Base-by-base conservation (phyloP, 2,888 invertebrate species). In the Troides helena region DNA sequence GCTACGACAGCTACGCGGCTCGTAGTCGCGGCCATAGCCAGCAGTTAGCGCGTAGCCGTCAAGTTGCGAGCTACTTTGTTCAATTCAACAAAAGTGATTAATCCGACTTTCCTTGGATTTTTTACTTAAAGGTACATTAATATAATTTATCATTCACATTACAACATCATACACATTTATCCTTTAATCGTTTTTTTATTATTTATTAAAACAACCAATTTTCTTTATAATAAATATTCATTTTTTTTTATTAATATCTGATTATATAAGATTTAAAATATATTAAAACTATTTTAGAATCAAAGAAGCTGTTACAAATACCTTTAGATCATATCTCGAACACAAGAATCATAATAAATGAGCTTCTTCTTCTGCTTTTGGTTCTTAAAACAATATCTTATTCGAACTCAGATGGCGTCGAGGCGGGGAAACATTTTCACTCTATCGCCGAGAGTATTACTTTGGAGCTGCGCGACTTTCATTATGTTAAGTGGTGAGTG, bases 401-500 rank as follows among this genome's bases (percentile, higher is more conserved):
- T 68, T 80, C 75, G 74, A 76, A 78, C 81, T 80, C 81, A 84
- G 82, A 87, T 87, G 87, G 81, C 77, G 81, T 68, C 76, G 72
- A 73, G 67, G 67, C 75, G 73, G 72, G 67, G 70, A 74, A 82
- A 85, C 77, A 82, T 84, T 73, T 76, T 77, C 73, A 71, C 79
- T 73, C 72, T 75, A 65, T 72, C 75, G 67, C 71, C 77, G 74
- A 78, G 77, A 76, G 76, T 81, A 77, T 76, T 84, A 72, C 73
- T 81, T 72, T 76, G 82, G 74, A 75, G 76, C 73, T 72, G 76
- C 76, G 80, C 82, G 79, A 79, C 83, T 76, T 83, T 89, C 83
- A 84, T 90, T 81, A 84, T 84, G 75, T 80, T 90, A 80, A 89
- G 86, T 87, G 90, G 90, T 91, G 81, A 89, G 90, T 89, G 77